Conservation (phyloP, 2,797 vertebrate species). For the Novumbra hubbsi region DNA sequence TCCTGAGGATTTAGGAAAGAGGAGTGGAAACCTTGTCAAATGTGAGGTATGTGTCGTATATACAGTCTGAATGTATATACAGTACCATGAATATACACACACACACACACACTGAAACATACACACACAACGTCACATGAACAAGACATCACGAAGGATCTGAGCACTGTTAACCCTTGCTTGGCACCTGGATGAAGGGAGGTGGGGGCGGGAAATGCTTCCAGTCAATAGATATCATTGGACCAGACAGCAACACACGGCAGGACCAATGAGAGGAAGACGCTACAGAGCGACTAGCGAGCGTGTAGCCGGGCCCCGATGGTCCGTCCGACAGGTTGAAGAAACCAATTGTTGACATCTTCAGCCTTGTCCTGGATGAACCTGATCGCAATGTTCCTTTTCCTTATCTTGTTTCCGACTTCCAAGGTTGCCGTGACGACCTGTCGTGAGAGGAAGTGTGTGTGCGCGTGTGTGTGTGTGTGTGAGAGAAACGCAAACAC, state of each 20-base stretch:
- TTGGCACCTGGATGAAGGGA: constrained; percentile 21
- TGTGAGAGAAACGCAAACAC: background rate
- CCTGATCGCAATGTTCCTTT: constrained; percentile 16
- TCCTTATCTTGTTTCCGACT: background rate
- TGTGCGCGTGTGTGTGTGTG: background rate
- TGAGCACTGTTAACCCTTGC: constrained; percentile 23
- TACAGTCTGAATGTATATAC: constrained; percentile 74
- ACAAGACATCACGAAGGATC: constrained; percentile 54
- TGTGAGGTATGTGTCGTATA: constrained; percentile 75
- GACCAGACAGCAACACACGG: constrained; percentile 9
- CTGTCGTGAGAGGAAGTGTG: constrained; percentile 30
- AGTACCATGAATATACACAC: constrained; percentile 63
- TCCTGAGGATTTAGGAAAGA: constrained; percentile 18
- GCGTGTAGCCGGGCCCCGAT: constrained; percentile 30
- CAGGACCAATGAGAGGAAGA: constrained; percentile 41
- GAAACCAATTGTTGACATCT: background rate
- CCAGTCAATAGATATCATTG: background rate
- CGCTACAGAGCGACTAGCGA: constrained; percentile 32
- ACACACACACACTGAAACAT: constrained; percentile 30
- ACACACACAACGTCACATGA: constrained; percentile 42
- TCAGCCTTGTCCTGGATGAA: background rate
- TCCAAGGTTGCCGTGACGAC: constrained; percentile 19
- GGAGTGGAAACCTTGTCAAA: constrained; percentile 58
- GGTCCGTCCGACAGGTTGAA: constrained; percentile 18
- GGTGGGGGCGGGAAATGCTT: background rate